Evolutionary conservation across 1,140 invertebrate genomes (phyloP).

Genomic region (Calephelis virginiensis): DNA sequence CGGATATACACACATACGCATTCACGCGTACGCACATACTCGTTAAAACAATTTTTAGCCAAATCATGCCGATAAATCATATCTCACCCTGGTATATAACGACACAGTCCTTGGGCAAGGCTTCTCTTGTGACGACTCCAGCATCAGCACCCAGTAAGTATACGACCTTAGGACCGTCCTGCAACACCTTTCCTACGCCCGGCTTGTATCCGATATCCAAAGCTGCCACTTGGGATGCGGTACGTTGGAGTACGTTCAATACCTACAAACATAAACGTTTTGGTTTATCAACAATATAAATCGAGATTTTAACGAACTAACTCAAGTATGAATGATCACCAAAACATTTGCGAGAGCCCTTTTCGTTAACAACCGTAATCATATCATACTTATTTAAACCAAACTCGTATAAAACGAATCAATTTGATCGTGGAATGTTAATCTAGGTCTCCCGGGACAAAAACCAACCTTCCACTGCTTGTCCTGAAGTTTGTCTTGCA

Average conservation of each 20-base stretch:
- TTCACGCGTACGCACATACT: no score
- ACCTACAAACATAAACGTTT: slow-evolving; percentile 80
- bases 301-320: no score
- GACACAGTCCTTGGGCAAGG: slow-evolving; percentile 90
- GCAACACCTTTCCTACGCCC: slow-evolving; percentile 84
- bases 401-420: no score
- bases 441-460: not conserved
- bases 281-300: not conserved
- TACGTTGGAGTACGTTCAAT: slow-evolving; percentile 94
- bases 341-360: no score
- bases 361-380: no score
- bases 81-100: slow-evolving; percentile 93
- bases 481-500: slow-evolving; percentile 69
- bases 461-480: slow-evolving; percentile 65
- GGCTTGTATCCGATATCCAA: slow-evolving; percentile 96
- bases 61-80: not conserved
- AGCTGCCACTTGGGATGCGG: slow-evolving; percentile 96
- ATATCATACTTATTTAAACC: no score
- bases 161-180: slow-evolving; percentile 88
- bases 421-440: no score
- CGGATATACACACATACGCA: no score
- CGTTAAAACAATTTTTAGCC: no score
- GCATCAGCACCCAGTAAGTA: slow-evolving; percentile 97
- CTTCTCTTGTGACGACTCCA: slow-evolving; percentile 85
- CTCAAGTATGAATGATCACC: no score